phyloP scores from a whole-genome alignment of 2,797 vertebrate species.

The Hydrocynus forskahlii region DNA sequence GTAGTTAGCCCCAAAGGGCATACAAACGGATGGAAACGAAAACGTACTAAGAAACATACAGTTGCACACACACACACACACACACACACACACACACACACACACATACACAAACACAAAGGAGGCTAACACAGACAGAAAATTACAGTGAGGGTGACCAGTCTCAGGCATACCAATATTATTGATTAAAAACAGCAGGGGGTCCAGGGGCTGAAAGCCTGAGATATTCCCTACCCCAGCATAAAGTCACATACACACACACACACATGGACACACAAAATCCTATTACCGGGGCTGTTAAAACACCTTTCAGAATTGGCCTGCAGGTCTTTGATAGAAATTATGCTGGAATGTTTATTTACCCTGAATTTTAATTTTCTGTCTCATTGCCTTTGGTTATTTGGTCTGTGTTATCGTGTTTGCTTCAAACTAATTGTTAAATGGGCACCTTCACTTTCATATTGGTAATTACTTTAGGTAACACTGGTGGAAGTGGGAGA shows the following conservation, averaged over 20 bases:
- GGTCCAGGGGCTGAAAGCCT: conserved; percentile 59
- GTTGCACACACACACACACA: not conserved
- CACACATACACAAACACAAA: not conserved
- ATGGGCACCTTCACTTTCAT: conserved; percentile 43
- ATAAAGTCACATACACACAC: conserved; percentile 62
- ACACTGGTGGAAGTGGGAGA: conserved; percentile 19
- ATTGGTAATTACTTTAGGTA: conserved; percentile 52
- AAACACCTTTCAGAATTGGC: conserved; percentile 53
- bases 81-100: not conserved
- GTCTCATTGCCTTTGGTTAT: conserved; percentile 53
- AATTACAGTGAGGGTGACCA: conserved; percentile 56
- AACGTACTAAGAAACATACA: not conserved
- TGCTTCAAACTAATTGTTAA: conserved; percentile 52
- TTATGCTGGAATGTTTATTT: conserved; percentile 52
- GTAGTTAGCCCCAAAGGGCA: conserved; percentile 35
- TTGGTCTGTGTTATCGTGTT: conserved; percentile 50
- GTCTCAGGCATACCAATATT: conserved; percentile 75
- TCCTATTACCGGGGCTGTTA: conserved; percentile 52
- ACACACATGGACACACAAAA: conserved; percentile 60
- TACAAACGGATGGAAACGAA: conserved; percentile 18
- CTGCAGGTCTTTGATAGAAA: conserved; percentile 50
- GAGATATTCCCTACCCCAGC: conserved; percentile 74
- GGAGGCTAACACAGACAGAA: conserved; percentile 10
- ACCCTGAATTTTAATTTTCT: conserved; percentile 55
- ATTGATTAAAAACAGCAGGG: conserved; percentile 84